phyloP scores from a whole-genome alignment of 2,888 invertebrate species.

The Cheilosia vernalis region DNA sequence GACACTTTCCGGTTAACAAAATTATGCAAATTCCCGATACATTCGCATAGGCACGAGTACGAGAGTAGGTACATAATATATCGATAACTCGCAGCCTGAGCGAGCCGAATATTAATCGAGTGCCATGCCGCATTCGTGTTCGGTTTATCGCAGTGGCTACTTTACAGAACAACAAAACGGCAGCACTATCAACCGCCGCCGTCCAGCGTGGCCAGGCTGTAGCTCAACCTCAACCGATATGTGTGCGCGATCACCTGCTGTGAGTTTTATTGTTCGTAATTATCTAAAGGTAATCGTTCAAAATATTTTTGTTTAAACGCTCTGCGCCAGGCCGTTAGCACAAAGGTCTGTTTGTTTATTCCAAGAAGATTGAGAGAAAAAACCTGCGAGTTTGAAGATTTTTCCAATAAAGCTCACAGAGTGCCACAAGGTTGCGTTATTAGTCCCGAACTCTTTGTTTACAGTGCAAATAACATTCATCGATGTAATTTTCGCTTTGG shows the following conservation, averaged over 20 bases:
- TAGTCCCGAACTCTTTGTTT: constrained; percentile 68
- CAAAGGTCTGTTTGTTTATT: constrained; percentile 59
- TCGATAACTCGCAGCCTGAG: constrained; percentile 28
- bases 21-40: constrained; percentile 64
- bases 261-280: constrained; percentile 67
- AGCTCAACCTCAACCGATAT: neutral
- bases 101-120: constrained; percentile 34
- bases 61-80: neutral
- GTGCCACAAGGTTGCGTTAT: constrained; percentile 71
- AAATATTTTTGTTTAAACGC: constrained; percentile 61
- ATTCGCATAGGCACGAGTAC: neutral
- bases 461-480: constrained; percentile 51
- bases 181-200: constrained; percentile 17
- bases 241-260: constrained; percentile 65
- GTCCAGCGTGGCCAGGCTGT: neutral
- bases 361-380: neutral
- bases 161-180: constrained; percentile 14
- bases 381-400: neutral
- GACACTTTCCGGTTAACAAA: constrained; percentile 68
- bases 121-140: constrained; percentile 11
- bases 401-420: constrained; percentile 53
- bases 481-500: constrained; percentile 51
- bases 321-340: constrained; percentile 23
- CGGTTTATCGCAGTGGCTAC: constrained; percentile 28
- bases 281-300: constrained; percentile 64